Evolutionary conservation across 2,113 vertebrate species (phyloP), one percentile per base, ranked within the genome.

Genomic region (Charadrius vociferus): DNA sequence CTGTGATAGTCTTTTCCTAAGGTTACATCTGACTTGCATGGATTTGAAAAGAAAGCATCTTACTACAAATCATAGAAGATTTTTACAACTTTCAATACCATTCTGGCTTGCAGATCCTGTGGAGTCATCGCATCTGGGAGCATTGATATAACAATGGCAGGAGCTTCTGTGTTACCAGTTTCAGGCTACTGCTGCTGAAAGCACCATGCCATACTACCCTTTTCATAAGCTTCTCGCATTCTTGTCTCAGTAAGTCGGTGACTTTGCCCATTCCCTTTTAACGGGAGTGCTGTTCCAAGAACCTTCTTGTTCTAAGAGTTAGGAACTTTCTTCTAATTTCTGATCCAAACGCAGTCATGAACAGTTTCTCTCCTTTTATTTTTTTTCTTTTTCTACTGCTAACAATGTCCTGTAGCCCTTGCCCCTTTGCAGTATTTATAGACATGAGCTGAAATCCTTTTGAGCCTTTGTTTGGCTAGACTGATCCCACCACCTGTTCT

Each of bases 381-480:
- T 36, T 32, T 49, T 20, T 36, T 32, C 41, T 20, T 15, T 12
- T 23, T 1, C 71, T 52, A 10, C 30, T 72, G 68, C 37, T 83
- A 49, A 55, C 53, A 21, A 9, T 37, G 59, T 70, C 75, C 59
- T 77, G 39, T 45, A 55, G 62, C 72, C 67, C 77, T 30, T 91
- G 78, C 68, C 73, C 86, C 20, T 4, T 50, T 85, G 78, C 58
- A 65, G 34, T 96, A 97, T 94, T 96, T 95, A 95, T 96, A 96
- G 93, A 85, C 2, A 10, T 7, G 56, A 95, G 61, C 78, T 72
- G 73, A 97, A 97, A 96, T 94, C 96, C 84, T 59, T 84, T 72
- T 93, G 86, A 95, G 91, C 95, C 87, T 96, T 97, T 97, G 95
- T 97, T 97, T 97, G 89, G 89, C 70, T 96, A 97, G 81, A 52